A percentile compares a stretch with the other conserved stretches of the same genome.
Conservation (phyloP, 37 sponge, comb jelly and placozoan genomes). For the Eunapius fragilis region DNA sequence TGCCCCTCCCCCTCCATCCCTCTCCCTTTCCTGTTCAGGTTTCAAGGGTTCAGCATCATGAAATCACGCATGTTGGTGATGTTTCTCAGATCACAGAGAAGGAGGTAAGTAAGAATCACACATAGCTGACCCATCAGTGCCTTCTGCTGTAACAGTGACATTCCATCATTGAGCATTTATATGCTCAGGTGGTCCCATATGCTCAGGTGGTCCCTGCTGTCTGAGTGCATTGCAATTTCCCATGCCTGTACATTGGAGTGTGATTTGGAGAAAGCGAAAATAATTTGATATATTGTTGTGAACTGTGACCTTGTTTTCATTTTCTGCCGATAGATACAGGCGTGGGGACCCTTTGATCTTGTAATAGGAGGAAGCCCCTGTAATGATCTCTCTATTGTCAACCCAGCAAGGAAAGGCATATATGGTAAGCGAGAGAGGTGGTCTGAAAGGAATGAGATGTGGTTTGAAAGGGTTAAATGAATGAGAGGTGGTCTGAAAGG, state of each 20-base stretch:
- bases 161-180: too few relatives aligned
- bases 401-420: constrained; percentile 90
- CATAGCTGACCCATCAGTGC: too few relatives aligned
- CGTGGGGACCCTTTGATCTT: constrained; percentile 94
- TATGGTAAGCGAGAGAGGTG: too few relatives aligned
- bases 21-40: constrained; percentile 33
- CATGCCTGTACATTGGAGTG: too few relatives aligned
- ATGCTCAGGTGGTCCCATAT: too few relatives aligned
- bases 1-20: not conserved
- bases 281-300: too few relatives aligned
- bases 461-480: not conserved
- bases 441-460: not conserved
- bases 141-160: too few relatives aligned
- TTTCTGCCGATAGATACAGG: constrained; percentile 46
- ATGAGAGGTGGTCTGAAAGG: too few relatives aligned
- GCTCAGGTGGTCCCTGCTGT: too few relatives aligned
- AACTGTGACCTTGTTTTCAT: not conserved
- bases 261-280: too few relatives aligned
- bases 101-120: constrained; percentile 34
- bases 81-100: constrained; percentile 75
- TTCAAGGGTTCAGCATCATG: constrained; percentile 62
- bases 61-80: constrained; percentile 86
- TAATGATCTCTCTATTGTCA: constrained; percentile 92
- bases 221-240: too few relatives aligned
- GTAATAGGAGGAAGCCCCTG: constrained; percentile 97